Base-by-base conservation (phyloP, 2,113 vertebrate genomes). In the Sturnira hondurensis region DNA sequence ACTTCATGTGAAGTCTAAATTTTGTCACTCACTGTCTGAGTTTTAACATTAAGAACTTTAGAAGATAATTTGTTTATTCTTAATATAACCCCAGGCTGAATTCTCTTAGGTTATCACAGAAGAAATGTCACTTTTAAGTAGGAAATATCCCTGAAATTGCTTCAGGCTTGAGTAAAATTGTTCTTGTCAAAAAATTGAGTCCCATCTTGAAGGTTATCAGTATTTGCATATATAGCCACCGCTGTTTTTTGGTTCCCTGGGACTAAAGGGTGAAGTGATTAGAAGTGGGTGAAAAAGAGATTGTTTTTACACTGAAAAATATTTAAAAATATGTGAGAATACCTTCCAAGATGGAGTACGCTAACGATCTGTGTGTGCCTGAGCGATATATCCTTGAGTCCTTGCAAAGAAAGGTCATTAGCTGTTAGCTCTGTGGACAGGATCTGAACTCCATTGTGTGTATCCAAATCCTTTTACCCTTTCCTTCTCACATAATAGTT, bases 1-100 rank as follows among this genome's bases (percentile, higher is more conserved):
- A 86, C 82, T 96, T 97, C 71, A 58, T 1, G 63, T 45, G 50
- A 97, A 89, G 63, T 94, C 91, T 95, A 85, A 89, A 63, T 80
- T 81, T 50, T 94, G 91, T 91, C 91, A 93, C 43, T 96, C 85
- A 96, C 78, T 93, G 81, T 91, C 88, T 96, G 77, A 67, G 28
- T 94, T 96, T 92, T 52, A 45, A 38, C 63, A 33, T 92, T 94
- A 93, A 95, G 85, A 92, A 92, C 71, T 87, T 96, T 81, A 78
- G 63, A 89, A 93, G 85, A 89, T 89, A 91, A 94, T 95, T 94
- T 96, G n/a, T 89, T 97, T 95, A 93, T 89, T 81, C 28, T 96
- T 94, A 82, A 87, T 93, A 52, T 54, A 84, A 96, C 33, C 45
- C 11, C 8, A 47, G 26, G 77, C 43, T 77, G 82, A 90, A 86